phyloP scores from a whole-genome alignment of 2,113 vertebrate genomes.

The Aythya baeri region DNA sequence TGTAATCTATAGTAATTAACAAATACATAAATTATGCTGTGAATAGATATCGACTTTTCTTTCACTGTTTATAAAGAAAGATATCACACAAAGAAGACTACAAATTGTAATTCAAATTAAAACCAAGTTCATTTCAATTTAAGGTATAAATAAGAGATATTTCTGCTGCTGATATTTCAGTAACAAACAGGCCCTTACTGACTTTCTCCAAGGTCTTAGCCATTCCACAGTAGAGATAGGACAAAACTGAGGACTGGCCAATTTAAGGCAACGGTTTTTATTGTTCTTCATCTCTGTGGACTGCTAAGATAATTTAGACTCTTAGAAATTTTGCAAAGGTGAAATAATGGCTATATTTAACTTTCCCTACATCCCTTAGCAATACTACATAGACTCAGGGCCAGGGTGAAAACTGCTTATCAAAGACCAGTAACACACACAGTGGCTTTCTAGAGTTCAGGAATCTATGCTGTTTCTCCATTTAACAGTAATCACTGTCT shows the following conservation, averaged over 20 bases:
- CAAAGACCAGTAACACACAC: background rate
- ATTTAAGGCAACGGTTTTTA: background rate
- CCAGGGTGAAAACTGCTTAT: background rate
- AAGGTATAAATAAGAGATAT: background rate
- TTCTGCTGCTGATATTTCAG: background rate
- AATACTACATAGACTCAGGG: background rate
- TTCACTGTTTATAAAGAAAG: background rate
- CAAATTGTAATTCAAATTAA: background rate
- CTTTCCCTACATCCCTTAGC: background rate
- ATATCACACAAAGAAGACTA: background rate
- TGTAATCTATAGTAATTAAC: slow-evolving; percentile 19
- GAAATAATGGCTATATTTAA: background rate
- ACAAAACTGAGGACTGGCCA: background rate
- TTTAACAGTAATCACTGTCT: background rate
- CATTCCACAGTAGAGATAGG: background rate
- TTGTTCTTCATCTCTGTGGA: background rate
- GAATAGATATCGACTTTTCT: slow-evolving; percentile 8
- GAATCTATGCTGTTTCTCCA: background rate
- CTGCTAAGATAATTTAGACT: background rate
- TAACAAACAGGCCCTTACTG: background rate
- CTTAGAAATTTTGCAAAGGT: background rate
- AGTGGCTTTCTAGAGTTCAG: background rate
- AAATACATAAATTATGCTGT: slow-evolving; percentile 1
- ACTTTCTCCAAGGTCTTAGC: background rate
- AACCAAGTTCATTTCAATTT: background rate